phyloP scores from a whole-genome alignment of 2,888 invertebrate genomes.

The Geotrupes spiniger region DNA sequence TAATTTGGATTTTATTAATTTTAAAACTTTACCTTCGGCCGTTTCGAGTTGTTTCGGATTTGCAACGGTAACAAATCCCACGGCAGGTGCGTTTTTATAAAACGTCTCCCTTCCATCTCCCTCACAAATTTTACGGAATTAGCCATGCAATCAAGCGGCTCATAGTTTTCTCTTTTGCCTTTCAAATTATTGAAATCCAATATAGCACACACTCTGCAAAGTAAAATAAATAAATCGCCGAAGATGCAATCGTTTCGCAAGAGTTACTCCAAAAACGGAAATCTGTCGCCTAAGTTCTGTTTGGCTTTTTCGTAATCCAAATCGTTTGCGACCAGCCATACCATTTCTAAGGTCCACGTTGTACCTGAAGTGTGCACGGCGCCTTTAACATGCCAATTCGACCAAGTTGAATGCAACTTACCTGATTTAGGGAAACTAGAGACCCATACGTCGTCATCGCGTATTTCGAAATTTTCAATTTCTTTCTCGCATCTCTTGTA shows the following conservation, averaged over 20 bases:
- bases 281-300: slow-evolving; percentile 56
- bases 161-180: slow-evolving; percentile 5
- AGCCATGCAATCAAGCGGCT: slow-evolving; percentile 5
- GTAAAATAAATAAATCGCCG: neutral
- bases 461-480: slow-evolving; percentile 43
- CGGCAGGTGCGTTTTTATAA: slow-evolving; percentile 14
- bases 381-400: neutral
- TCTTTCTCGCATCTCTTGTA: too few species aligned
- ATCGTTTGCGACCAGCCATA: slow-evolving; percentile 62
- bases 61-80: slow-evolving; percentile 1
- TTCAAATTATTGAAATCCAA: slow-evolving; percentile 12
- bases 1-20: too few species aligned
- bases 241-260: slow-evolving; percentile 26
- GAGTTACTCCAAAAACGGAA: slow-evolving; percentile 70
- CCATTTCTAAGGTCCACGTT: slow-evolving; percentile 71
- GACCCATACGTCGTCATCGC: slow-evolving; percentile 52
- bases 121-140: slow-evolving; percentile 8
- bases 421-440: slow-evolving; percentile 54
- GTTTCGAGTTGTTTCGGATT: neutral
- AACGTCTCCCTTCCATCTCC: slow-evolving; percentile 10
- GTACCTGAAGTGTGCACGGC: slow-evolving; percentile 52
- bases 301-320: slow-evolving; percentile 58
- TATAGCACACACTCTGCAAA: slow-evolving; percentile 6
- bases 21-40: slow-evolving; percentile 7
- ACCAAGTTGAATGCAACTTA: slow-evolving; percentile 30